These are phyloP conservation scores for Tautogolabrus adspersus DNA, from an alignment of 2,113 vertebrate species.

Conservation along the genomic window DNA sequence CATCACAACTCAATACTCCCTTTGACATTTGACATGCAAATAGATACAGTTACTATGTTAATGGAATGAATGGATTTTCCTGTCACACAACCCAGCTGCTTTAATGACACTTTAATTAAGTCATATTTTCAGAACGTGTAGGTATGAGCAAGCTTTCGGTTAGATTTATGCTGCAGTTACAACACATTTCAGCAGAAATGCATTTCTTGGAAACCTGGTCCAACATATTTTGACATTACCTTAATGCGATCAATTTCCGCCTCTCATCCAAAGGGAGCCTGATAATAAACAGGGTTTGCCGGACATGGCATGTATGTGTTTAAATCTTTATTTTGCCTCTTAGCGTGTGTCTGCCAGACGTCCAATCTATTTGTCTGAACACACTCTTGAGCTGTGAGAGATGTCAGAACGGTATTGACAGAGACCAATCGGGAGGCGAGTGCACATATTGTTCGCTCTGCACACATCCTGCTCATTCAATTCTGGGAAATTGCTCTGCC, in stretches of 20 bases:
- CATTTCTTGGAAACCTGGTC: constrained; percentile 37
- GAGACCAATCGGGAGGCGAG: constrained; percentile 77
- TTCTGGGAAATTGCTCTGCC: constrained; percentile 82
- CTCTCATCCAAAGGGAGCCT: constrained; percentile 15
- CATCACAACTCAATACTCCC: constrained; percentile 62
- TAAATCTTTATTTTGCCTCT: constrained; percentile 66
- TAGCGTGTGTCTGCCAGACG: constrained; percentile 45
- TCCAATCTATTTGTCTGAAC: constrained; percentile 75
- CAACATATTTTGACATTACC: constrained; percentile 27
- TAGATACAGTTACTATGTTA: constrained; percentile 75
- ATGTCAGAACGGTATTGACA: constrained; percentile 75
- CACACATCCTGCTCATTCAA: constrained; percentile 82
- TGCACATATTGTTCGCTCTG: constrained; percentile 76
- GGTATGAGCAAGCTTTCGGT: constrained; percentile 38
- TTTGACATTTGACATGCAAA: constrained; percentile 77
- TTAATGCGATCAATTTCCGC: constrained; percentile 39
- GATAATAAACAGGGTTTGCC: constrained; percentile 34
- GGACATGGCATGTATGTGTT: constrained; percentile 41
- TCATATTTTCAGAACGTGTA: constrained; percentile 53
- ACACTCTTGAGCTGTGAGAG: constrained; percentile 63
- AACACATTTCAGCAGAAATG: constrained; percentile 30
- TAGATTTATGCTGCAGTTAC: constrained; percentile 58
- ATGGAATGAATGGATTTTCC: constrained; percentile 77
- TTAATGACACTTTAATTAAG: constrained; percentile 73
- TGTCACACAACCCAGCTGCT: constrained; percentile 60